Evolutionary conservation across 2,888 invertebrate species (phyloP).

Genomic region (Erebia aethiops): DNA sequence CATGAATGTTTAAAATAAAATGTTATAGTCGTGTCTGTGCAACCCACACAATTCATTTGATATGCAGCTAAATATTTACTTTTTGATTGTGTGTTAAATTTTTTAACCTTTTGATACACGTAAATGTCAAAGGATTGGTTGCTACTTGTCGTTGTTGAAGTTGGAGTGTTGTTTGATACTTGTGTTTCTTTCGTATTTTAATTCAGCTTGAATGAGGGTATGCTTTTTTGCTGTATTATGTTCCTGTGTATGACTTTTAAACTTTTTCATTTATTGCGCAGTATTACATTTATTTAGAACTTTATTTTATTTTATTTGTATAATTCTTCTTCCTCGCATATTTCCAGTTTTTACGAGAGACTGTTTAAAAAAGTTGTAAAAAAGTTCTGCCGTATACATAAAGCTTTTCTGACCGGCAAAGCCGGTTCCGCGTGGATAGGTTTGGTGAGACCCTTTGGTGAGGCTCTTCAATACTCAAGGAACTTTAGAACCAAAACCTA

Average conservation of each 20-base stretch:
- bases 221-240: background rate
- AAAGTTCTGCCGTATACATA: no score
- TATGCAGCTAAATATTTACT: constrained; percentile 17
- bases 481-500: no score
- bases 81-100: constrained; percentile 17
- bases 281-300: background rate
- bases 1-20: constrained; percentile 4
- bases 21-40: constrained; percentile 1
- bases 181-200: constrained; percentile 1
- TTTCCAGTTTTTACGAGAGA: no score
- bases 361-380: no score
- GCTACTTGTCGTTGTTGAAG: background rate
- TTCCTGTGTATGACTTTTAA: background rate
- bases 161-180: background rate
- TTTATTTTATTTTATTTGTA: background rate
- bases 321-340: no score
- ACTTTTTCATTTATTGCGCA: background rate
- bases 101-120: constrained; percentile 14
- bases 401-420: no score
- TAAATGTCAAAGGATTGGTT: constrained; percentile 18
- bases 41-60: constrained; percentile 17
- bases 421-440: no score
- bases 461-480: no score
- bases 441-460: no score
- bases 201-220: background rate